Evolutionary conservation across 2,888 invertebrate species (phyloP), one percentile per base, ranked within the genome.

Genomic region (Agriopis aurantiaria): DNA sequence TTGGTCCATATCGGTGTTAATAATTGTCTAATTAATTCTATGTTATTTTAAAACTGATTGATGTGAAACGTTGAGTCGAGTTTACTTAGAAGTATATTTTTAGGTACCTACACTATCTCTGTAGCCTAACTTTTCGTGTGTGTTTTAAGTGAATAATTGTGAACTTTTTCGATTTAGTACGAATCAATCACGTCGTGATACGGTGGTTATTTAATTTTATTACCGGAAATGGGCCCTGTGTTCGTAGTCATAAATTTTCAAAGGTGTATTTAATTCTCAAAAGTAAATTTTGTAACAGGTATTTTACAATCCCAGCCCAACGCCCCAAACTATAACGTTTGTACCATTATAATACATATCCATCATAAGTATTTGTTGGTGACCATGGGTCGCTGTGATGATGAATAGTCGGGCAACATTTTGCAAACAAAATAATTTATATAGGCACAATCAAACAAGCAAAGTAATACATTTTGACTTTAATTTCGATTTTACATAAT

Each of bases 1-100:
- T 58, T 64, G 62, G 63, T 55, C 48, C 52, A 43, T 74, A 63
- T 74, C 63, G 70, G 48, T 77, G 74, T 75, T 46, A 68, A 49
- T 65, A 48, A 62, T 63, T 63, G 62, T 69, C 49, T 55, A 60
- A 12, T 65, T 65, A 65, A n/a, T 65, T 61, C 33, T 41, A n/a
- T 60, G 58, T 62, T 56, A 52, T 43, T 61, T 59, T 62, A 33
- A 41, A 52, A 65, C 71, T 66, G 68, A 33, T 48, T 60, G 64
- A 61, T 23, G 57, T 72, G 62, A 65, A 63, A 59, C 62, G 53
- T 69, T 62, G 7, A 11, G 12, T 52, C 66, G 10, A 14, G 8
- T 58, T 69, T 56, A n/a, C 14, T 41, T 65, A 49, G 8, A 68
- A 66, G 55, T 41, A 33, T 52, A 55, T 68, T 23, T 49, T 53